Conservation (phyloP, 2,888 invertebrate species). For the Cryptus armator region DNA sequence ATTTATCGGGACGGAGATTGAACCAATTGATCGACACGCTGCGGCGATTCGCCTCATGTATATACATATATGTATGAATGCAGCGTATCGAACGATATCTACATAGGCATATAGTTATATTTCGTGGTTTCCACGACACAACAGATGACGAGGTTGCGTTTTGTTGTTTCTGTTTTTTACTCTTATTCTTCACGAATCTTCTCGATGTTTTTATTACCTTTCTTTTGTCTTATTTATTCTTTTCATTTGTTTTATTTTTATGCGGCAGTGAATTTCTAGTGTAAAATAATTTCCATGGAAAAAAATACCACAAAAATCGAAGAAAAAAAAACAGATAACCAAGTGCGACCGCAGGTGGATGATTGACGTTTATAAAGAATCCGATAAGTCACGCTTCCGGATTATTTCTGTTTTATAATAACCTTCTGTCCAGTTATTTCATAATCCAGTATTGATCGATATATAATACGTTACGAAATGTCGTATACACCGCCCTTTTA, state of each 20-base stretch:
- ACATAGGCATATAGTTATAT: slow-evolving; percentile 15
- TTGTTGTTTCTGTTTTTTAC: slow-evolving; percentile 21
- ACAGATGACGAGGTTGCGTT: slow-evolving; percentile 5
- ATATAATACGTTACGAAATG: too few species aligned
- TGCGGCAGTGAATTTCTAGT: neutral
- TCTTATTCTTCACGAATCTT: slow-evolving; percentile 39
- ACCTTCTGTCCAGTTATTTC: too few species aligned
- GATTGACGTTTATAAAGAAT: too few species aligned
- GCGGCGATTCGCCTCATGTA: slow-evolving; percentile 48
- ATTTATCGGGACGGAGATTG: slow-evolving; percentile 66
- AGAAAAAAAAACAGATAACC: neutral
- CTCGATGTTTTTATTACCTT: slow-evolving; percentile 19
- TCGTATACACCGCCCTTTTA: too few species aligned
- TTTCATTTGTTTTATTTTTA: slow-evolving; percentile 19
- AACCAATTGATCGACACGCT: slow-evolving; percentile 67
- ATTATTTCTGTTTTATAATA: too few species aligned
- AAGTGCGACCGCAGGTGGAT: too few species aligned
- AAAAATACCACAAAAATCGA: neutral
- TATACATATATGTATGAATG: slow-evolving; percentile 1
- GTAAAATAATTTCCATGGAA: neutral
- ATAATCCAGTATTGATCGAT: too few species aligned
- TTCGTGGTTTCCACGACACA: slow-evolving; percentile 12
- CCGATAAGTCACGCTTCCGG: too few species aligned
- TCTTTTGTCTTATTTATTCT: slow-evolving; percentile 5
- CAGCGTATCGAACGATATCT: neutral